A percentile compares a stretch with the other conserved stretches of the same genome.
These are phyloP conservation scores for Diachasmimorpha longicaudata DNA, from an alignment of 1,140 invertebrate genomes.

Conservation along the genomic window DNA sequence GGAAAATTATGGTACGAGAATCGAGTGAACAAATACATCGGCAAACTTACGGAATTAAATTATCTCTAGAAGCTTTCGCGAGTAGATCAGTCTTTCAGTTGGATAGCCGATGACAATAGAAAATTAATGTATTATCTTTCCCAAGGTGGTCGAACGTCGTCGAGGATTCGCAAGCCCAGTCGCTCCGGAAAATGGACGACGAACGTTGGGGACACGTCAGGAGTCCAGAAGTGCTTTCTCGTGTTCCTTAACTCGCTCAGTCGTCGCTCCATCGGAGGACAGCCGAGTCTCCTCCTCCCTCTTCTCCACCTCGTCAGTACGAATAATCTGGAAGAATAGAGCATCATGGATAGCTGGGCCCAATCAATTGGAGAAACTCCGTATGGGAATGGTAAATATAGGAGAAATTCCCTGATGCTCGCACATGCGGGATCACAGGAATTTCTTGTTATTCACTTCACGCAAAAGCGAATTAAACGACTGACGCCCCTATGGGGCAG, in stretches of 20 bases:
- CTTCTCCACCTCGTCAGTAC: constrained; percentile 40
- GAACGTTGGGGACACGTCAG: constrained; percentile 37
- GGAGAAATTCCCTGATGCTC: neutral
- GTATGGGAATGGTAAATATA: neutral
- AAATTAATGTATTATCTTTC: constrained; percentile 60
- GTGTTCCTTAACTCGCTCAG: constrained; percentile 59
- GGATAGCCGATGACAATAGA: constrained; percentile 47
- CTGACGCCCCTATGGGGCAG: neutral
- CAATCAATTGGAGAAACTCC: neutral
- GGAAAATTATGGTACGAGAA: no score
- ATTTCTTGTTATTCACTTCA: neutral
- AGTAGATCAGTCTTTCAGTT: constrained; percentile 44
- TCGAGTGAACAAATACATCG: neutral
- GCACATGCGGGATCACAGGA: neutral
- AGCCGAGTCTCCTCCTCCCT: constrained; percentile 30
- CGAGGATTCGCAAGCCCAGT: constrained; percentile 30
- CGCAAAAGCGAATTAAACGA: neutral
- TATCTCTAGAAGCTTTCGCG: neutral
- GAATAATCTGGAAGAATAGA: constrained; percentile 50
- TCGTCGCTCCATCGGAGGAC: neutral
- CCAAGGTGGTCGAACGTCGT: constrained; percentile 46
- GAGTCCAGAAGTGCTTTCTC: constrained; percentile 63
- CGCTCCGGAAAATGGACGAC: constrained; percentile 3
- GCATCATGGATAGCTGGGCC: neutral
- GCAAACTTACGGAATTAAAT: neutral